Conservation (phyloP, 2,797 vertebrate species). For the Scolopax bukidnonensis region DNA sequence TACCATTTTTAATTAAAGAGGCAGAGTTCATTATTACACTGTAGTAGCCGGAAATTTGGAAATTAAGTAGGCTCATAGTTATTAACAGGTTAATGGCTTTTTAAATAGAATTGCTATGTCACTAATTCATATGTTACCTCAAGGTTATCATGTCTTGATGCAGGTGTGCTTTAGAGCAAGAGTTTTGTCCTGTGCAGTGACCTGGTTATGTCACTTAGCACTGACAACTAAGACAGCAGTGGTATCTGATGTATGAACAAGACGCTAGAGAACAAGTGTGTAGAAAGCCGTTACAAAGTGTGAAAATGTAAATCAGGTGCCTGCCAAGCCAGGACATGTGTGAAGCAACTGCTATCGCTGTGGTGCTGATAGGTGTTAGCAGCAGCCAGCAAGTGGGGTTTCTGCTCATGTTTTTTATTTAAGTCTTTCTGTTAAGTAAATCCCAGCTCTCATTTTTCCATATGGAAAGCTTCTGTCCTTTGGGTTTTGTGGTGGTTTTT, state of each 20-base stretch:
- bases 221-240: background rate
- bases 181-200: background rate
- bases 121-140: background rate
- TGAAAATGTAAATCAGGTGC: constrained; percentile 57
- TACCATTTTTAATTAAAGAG: background rate
- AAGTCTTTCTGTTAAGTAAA: background rate
- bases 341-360: constrained; percentile 15
- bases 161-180: background rate
- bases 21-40: background rate
- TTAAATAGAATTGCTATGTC: background rate
- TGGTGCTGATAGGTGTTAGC: constrained; percentile 42
- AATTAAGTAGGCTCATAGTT: background rate
- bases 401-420: background rate
- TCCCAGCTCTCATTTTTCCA: background rate
- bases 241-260: background rate
- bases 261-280: background rate
- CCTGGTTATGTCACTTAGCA: background rate
- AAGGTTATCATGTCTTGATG: background rate
- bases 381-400: background rate
- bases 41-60: background rate
- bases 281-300: constrained; percentile 11
- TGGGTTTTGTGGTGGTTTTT: background rate
- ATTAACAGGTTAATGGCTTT: constrained; percentile 1
- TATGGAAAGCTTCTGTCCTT: background rate
- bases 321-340: constrained; percentile 30